Evolutionary conservation across 2,797 vertebrate genomes (phyloP).

Genomic region (Coregonus ussuriensis): DNA sequence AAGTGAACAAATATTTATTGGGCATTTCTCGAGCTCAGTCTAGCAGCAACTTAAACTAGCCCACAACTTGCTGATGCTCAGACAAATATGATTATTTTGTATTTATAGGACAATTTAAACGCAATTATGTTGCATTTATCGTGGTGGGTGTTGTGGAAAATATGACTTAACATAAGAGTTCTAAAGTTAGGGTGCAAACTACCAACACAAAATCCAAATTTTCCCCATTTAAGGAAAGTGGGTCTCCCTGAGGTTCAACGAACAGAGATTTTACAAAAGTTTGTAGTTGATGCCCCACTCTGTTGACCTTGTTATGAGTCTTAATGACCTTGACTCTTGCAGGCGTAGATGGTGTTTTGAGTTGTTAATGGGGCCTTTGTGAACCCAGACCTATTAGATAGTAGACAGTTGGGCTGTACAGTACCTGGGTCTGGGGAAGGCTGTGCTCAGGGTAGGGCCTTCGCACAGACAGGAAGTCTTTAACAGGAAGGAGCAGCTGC

Average conservation of each 20-base stretch:
- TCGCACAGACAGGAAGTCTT: slow-evolving; percentile 60
- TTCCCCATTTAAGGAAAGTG: slow-evolving; percentile 25
- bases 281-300: slow-evolving; percentile 37
- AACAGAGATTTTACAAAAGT: slow-evolving; percentile 51
- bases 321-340: slow-evolving; percentile 29
- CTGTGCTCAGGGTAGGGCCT: slow-evolving; percentile 49
- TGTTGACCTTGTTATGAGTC: slow-evolving; percentile 39
- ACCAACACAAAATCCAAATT: slow-evolving; percentile 31
- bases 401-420: slow-evolving; percentile 8
- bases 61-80: background rate
- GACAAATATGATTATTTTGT: slow-evolving; percentile 4
- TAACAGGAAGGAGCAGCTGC: slow-evolving; percentile 64
- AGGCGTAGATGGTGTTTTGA: slow-evolving; percentile 11
- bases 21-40: background rate
- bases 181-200: slow-evolving; percentile 34
- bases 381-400: slow-evolving; percentile 25
- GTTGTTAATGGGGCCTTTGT: slow-evolving; percentile 16
- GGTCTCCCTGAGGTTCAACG: slow-evolving; percentile 38
- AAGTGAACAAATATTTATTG: background rate
- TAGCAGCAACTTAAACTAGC: background rate
- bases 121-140: slow-evolving; percentile 11
- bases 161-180: slow-evolving; percentile 36
- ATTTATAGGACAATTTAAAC: slow-evolving; percentile 19
- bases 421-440: slow-evolving; percentile 52
- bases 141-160: slow-evolving; percentile 34